phyloP scores from a whole-genome alignment of 2,113 vertebrate species.

The Triplophysa siluroides region DNA sequence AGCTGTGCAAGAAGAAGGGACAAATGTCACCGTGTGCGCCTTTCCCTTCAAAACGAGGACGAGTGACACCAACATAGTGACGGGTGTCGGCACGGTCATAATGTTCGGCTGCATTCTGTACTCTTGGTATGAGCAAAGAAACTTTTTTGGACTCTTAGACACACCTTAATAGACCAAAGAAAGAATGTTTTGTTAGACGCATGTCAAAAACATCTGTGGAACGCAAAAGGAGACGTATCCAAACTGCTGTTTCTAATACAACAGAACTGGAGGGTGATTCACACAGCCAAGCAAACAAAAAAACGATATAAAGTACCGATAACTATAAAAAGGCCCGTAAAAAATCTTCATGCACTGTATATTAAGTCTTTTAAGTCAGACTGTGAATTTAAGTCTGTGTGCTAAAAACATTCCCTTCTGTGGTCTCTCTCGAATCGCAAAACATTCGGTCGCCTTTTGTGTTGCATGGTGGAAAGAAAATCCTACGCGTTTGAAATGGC shows the following conservation, averaged over 20 bases:
- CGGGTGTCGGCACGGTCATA: slow-evolving; percentile 80
- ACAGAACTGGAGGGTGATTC: no score
- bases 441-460: background rate
- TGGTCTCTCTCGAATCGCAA: background rate
- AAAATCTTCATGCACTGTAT: background rate
- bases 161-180: background rate
- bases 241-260: no score
- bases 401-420: background rate
- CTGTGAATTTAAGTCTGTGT: background rate
- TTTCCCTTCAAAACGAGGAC: slow-evolving; percentile 83
- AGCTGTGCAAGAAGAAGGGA: slow-evolving; percentile 68
- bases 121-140: slow-evolving; percentile 82
- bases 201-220: no score
- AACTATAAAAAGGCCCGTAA: background rate
- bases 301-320: background rate
- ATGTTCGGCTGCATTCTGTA: slow-evolving; percentile 89
- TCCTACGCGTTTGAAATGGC: background rate
- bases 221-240: no score
- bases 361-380: background rate
- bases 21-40: slow-evolving; percentile 85
- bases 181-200: no score
- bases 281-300: no score
- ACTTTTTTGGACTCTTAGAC: background rate
- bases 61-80: slow-evolving; percentile 85
- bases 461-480: background rate